These are phyloP conservation scores for Drosophila serrata DNA, from an alignment of 1,140 invertebrate species.

Conservation along the genomic window DNA sequence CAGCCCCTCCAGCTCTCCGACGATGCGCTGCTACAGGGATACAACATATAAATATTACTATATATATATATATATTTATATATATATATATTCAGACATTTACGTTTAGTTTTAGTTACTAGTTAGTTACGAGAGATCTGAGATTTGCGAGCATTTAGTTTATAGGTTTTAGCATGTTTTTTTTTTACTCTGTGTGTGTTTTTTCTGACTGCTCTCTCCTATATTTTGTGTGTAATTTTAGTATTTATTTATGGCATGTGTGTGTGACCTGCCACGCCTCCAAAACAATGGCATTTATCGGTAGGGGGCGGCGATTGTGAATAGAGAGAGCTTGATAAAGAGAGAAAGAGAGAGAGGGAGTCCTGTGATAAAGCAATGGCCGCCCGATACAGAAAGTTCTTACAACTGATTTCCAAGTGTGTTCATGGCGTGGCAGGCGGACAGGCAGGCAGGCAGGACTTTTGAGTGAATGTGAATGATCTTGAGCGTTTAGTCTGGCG, in stretches of 20 bases:
- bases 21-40: slow-evolving; percentile 63
- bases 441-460: background rate
- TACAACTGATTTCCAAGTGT: slow-evolving; percentile 33
- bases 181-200: slow-evolving; percentile 23
- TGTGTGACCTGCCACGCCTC: slow-evolving; percentile 40
- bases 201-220: slow-evolving; percentile 29
- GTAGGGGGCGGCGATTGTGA: slow-evolving; percentile 31
- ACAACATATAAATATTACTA: slow-evolving; percentile 17
- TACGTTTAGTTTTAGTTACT: slow-evolving; percentile 63
- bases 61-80: slow-evolving; percentile 17
- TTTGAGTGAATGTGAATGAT: slow-evolving; percentile 38
- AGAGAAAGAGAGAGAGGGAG: background rate
- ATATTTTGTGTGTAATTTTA: slow-evolving; percentile 27
- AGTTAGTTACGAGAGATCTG: slow-evolving; percentile 69
- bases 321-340: background rate
- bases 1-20: slow-evolving; percentile 21
- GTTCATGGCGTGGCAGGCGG: slow-evolving; percentile 35
- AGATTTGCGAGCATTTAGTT: slow-evolving; percentile 65
- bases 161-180: slow-evolving; percentile 27
- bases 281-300: slow-evolving; percentile 57
- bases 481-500: slow-evolving; percentile 34
- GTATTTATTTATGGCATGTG: slow-evolving; percentile 35
- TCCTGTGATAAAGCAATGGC: slow-evolving; percentile 29
- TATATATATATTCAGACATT: background rate
- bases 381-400: background rate